Conservation (phyloP, 2,113 vertebrate species). For the Dromiciops gliroides region DNA sequence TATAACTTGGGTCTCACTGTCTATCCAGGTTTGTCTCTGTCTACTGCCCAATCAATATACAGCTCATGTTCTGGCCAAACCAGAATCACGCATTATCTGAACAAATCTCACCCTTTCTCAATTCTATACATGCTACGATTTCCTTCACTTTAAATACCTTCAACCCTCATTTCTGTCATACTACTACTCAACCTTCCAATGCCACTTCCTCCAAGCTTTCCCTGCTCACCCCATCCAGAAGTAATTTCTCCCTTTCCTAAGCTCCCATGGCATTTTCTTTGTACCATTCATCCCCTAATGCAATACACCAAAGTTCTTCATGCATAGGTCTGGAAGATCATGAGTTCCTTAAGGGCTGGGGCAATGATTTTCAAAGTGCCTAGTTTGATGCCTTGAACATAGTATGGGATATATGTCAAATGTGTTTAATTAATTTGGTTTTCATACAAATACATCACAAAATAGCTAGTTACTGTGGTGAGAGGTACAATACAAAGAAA, state of each 20-base stretch:
- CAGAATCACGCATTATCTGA: not conserved
- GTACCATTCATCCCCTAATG: not conserved
- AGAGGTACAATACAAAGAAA: conserved; percentile 1
- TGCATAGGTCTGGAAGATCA: not conserved
- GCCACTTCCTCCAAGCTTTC: not conserved
- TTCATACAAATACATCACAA: not conserved
- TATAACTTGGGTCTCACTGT: not conserved
- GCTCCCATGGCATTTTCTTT: not conserved
- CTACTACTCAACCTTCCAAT: not conserved
- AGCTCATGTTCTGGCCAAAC: not conserved
- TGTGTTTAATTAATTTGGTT: not conserved
- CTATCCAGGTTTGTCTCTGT: not conserved
- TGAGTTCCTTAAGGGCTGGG: not conserved
- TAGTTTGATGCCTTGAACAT: not conserved
- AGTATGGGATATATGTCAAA: not conserved
- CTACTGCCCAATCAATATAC: not conserved
- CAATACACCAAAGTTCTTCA: not conserved
- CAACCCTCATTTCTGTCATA: not conserved
- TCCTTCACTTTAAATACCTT: not conserved
- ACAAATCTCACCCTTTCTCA: not conserved
- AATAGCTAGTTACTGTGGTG: not conserved
- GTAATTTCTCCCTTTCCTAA: accelerated
- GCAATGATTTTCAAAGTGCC: not conserved
- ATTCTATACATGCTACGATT: not conserved
- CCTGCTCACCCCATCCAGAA: not conserved